phyloP scores from a whole-genome alignment of 2,797 vertebrate genomes.

The Cichlasoma orientale region DNA sequence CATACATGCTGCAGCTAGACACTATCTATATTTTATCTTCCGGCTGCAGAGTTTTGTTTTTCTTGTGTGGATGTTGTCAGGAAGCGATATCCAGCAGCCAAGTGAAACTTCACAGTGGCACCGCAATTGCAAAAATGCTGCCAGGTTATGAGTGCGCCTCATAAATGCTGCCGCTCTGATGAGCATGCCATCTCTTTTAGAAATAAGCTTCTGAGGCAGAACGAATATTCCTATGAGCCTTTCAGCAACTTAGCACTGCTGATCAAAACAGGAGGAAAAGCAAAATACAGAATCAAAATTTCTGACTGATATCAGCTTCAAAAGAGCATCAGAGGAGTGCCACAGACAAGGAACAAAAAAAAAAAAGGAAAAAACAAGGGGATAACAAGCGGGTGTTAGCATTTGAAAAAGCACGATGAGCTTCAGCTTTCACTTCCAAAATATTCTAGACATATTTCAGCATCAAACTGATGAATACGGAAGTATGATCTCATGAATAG shows the following conservation, averaged over 20 bases:
- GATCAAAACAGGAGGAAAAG: conserved; percentile 7
- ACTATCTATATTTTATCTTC: conserved; percentile 61
- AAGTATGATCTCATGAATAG: neutral
- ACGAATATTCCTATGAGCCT: conserved; percentile 13
- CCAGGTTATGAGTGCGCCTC: conserved; percentile 24
- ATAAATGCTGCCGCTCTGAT: conserved; percentile 29
- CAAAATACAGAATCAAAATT: conserved; percentile 22
- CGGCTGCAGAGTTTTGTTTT: conserved; percentile 21
- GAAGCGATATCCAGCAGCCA: neutral
- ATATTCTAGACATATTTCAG: conserved; percentile 6
- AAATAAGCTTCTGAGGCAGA: conserved; percentile 29
- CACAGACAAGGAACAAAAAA: conserved; percentile 4
- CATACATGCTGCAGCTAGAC: conserved; percentile 23
- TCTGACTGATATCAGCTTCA: conserved; percentile 45
- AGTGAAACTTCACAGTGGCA: conserved; percentile 1
- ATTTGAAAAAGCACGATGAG: neutral
- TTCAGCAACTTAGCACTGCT: conserved; percentile 1
- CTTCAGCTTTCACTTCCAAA: neutral
- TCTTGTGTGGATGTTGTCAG: neutral
- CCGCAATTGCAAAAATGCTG: neutral
- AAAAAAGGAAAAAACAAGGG: neutral
- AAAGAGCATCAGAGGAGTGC: conserved; percentile 18
- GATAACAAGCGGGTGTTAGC: conserved; percentile 10
- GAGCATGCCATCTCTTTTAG: conserved; percentile 14
- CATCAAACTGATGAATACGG: neutral